Evolutionary conservation across 1,140 invertebrate genomes (phyloP).

Genomic region (Phortica variegata): DNA sequence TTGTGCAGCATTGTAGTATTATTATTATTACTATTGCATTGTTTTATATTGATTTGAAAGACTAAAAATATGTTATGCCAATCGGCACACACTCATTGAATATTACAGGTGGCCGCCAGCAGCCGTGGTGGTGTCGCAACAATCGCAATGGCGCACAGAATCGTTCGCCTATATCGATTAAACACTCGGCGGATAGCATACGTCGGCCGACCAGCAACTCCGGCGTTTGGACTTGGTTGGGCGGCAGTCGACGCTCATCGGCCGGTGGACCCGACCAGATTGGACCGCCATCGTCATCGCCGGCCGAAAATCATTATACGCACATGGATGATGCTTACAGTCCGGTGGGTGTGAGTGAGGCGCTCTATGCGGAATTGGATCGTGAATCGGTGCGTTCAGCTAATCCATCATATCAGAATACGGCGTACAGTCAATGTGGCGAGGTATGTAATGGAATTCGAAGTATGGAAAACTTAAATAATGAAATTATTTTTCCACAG

Average conservation of each 20-base stretch:
- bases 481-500: constrained; percentile 13
- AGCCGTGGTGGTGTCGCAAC: constrained; percentile 57
- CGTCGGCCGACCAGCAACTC: constrained; percentile 62
- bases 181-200: constrained; percentile 55
- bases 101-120: constrained; percentile 47
- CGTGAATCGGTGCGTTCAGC: constrained; percentile 58
- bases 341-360: constrained; percentile 60
- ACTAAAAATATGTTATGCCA: too few species aligned
- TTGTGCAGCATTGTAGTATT: too few species aligned
- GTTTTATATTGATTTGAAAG: too few species aligned
- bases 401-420: constrained; percentile 70
- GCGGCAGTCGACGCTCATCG: constrained; percentile 60
- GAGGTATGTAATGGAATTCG: too few species aligned
- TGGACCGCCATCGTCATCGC: constrained; percentile 55
- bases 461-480: too few species aligned
- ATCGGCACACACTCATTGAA: too few species aligned
- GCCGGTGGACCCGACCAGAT: constrained; percentile 58
- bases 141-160: constrained; percentile 49
- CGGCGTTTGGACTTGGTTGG: constrained; percentile 68
- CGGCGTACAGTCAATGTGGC: constrained; percentile 65
- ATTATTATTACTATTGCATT: too few species aligned
- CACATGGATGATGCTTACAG: constrained; percentile 68
- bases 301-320: constrained; percentile 70
- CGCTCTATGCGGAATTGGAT: constrained; percentile 69
- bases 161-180: constrained; percentile 49